phyloP scores from a whole-genome alignment of 2,113 vertebrate species.

The Istiophorus platypterus region DNA sequence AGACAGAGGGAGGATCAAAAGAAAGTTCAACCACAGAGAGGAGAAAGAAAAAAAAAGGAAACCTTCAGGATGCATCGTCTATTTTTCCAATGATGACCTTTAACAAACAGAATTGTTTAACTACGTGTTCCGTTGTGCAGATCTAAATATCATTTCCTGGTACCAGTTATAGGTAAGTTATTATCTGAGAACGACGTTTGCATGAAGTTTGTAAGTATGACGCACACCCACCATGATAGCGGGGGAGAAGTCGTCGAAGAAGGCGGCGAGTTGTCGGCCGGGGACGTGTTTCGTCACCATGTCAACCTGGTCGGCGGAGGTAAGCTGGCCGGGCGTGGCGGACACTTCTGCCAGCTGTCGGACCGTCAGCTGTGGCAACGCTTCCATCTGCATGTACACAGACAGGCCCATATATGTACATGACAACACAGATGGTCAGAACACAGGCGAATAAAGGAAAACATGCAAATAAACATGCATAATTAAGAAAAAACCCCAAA shows the following conservation, averaged over 20 bases:
- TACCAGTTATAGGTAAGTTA: neutral
- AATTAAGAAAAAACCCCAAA: neutral
- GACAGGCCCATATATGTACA: slow-evolving; percentile 1
- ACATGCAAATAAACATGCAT: neutral
- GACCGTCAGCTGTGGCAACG: slow-evolving; percentile 59
- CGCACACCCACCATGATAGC: slow-evolving; percentile 62
- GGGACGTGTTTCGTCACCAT: slow-evolving; percentile 69
- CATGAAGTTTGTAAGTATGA: neutral
- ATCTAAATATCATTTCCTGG: too few species aligned
- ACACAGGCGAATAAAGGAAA: too few species aligned
- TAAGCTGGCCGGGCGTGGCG: slow-evolving; percentile 71
- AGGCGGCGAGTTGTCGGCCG: slow-evolving; percentile 38
- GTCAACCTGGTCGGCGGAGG: slow-evolving; percentile 53
- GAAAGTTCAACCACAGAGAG: too few species aligned
- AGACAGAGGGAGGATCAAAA: neutral
- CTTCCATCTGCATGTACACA: slow-evolving; percentile 69
- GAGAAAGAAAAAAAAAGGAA: neutral
- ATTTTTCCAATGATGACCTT: too few species aligned
- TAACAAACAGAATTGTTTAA: neutral
- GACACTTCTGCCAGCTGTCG: slow-evolving; percentile 76
- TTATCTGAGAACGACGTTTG: neutral
- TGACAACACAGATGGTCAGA: neutral
- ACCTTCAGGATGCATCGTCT: neutral
- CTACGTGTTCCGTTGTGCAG: too few species aligned
- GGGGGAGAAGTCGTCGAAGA: slow-evolving; percentile 72